phyloP scores from a whole-genome alignment of 2,797 vertebrate species.

The Columba guinea region DNA sequence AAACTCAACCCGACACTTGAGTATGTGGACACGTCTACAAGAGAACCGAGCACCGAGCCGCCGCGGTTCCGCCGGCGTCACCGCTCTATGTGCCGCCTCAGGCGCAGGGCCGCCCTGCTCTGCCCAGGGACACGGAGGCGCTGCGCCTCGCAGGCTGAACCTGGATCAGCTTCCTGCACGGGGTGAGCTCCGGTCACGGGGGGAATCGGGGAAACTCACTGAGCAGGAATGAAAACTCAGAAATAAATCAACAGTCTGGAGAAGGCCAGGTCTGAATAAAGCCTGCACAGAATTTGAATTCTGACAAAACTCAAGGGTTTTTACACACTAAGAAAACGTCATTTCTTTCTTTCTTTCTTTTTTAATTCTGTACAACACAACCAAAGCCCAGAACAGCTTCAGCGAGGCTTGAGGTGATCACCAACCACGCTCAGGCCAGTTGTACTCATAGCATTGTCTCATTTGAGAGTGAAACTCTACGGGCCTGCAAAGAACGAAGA shows the following conservation, averaged over 20 bases:
- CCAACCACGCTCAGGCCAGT: not conserved
- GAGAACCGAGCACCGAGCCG: not conserved
- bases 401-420: not conserved
- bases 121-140: not conserved
- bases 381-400: not conserved
- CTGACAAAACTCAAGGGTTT: not conserved
- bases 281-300: not conserved
- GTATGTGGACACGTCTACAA: not conserved
- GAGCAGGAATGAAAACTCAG: not conserved
- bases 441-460: not conserved
- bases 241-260: not conserved
- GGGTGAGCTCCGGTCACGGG: not conserved
- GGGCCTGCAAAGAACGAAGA: not conserved
- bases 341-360: not conserved
- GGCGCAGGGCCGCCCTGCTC: no score
- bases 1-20: not conserved
- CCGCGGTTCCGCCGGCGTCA: not conserved
- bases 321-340: not conserved
- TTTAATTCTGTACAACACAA: not conserved
- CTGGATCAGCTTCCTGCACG: not conserved
- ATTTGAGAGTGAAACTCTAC: conserved; percentile 19
- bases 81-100: not conserved
- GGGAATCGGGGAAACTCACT: not conserved
- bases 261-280: not conserved
- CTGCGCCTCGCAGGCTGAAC: no score